These are phyloP conservation scores for Microcebus ravelobensis DNA, from an alignment of 2,113 vertebrate species.

Conservation along the genomic window DNA sequence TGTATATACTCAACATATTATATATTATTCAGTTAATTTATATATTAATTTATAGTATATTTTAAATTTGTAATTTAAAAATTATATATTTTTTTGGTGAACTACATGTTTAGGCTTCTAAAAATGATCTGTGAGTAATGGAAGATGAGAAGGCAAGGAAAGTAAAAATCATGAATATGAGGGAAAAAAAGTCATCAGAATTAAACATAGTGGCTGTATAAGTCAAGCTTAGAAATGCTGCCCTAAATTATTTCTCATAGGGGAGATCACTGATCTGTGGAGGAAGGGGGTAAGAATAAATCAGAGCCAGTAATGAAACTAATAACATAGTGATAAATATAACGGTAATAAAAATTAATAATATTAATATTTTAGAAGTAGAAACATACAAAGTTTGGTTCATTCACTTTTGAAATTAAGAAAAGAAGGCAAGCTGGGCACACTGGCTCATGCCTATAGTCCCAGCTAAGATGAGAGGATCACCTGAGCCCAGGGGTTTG, in stretches of 20 bases:
- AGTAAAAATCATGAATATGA: neutral
- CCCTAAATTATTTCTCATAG: neutral
- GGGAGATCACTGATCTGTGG: neutral
- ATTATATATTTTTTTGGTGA: neutral
- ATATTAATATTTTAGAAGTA: constrained; percentile 1
- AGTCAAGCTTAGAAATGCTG: neutral
- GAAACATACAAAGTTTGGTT: constrained; percentile 19
- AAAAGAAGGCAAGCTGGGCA: neutral
- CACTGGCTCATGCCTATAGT: too few species aligned
- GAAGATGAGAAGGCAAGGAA: constrained; percentile 15
- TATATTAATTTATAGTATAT: too few species aligned
- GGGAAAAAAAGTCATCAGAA: neutral
- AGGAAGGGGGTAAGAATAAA: neutral
- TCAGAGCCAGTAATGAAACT: neutral
- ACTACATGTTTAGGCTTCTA: neutral
- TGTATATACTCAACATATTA: too few species aligned
- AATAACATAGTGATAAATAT: neutral
- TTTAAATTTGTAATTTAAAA: too few species aligned
- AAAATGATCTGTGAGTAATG: neutral
- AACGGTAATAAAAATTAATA: neutral
- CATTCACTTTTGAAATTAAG: constrained; percentile 42
- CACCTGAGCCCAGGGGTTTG: too few species aligned
- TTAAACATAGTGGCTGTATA: neutral
- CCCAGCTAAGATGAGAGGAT: too few species aligned
- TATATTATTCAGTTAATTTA: too few species aligned